Conservation (phyloP, 92 coral and sea anemone species). For the Palythoa heliodiscus region DNA sequence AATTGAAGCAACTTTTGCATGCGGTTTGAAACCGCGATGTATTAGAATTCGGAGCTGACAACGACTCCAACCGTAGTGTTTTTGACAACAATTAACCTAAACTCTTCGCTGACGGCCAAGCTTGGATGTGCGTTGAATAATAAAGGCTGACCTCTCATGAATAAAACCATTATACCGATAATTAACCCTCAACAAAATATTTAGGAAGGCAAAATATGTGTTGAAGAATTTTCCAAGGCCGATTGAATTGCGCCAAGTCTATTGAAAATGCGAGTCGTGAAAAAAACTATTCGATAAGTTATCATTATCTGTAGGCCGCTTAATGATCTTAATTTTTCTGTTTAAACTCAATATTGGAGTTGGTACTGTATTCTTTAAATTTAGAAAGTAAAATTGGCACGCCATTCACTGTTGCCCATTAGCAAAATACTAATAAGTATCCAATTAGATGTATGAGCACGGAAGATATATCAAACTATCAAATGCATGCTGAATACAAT, state of each 20-base stretch:
- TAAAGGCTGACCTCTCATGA: conserved; percentile 16
- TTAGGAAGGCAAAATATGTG: conserved; percentile 31
- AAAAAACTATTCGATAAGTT: background rate
- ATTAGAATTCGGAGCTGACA: background rate
- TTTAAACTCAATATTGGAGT: background rate
- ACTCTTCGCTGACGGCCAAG: background rate
- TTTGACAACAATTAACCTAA: background rate
- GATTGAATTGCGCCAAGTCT: background rate
- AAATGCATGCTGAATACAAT: background rate
- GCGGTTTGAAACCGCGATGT: background rate
- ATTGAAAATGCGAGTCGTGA: no score
- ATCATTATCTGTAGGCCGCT: background rate
- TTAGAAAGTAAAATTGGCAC: no score
- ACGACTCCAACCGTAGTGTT: no score
- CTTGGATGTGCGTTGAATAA: background rate
- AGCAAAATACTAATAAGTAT: background rate
- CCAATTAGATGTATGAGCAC: background rate
- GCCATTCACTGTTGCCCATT: background rate
- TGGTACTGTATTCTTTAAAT: background rate
- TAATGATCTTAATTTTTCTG: background rate
- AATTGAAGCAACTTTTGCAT: background rate
- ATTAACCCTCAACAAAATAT: conserved; percentile 37
- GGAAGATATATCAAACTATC: background rate
- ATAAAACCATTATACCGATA: conserved; percentile 41
- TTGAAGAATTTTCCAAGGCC: conserved; percentile 26